Percentiles rank a stretch among this genome's conserved stretches.
Conservation (phyloP, 1,140 invertebrate species). For the Drosophila trapezifrons region DNA sequence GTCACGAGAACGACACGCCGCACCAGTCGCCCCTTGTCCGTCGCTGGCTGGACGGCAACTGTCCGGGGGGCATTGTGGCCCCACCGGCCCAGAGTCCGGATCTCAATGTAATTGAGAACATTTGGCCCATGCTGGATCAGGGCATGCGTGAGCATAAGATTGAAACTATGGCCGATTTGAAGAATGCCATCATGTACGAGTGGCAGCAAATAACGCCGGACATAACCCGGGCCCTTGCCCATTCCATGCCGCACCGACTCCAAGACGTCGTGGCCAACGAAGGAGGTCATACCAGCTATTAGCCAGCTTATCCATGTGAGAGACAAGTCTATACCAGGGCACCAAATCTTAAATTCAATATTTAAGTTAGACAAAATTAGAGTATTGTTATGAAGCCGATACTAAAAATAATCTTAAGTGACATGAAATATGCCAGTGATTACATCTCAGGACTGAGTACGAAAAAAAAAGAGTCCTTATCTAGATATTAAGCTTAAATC, state of each 20-base stretch:
- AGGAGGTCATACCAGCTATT: conserved; percentile 12
- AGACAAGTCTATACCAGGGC: too few species aligned
- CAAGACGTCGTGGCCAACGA: conserved; percentile 1
- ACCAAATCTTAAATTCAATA: too few species aligned
- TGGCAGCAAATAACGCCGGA: conserved; percentile 11
- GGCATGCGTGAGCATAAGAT: not conserved
- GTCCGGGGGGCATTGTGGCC: not conserved
- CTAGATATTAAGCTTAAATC: too few species aligned
- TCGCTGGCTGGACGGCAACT: not conserved
- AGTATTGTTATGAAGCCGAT: too few species aligned
- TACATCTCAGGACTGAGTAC: too few species aligned
- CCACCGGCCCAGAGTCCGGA: conserved; percentile 11
- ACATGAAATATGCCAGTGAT: too few species aligned
- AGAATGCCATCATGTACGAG: not conserved
- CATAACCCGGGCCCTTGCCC: conserved; percentile 1
- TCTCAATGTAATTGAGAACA: conserved; percentile 6
- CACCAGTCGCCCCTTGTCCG: conserved; percentile 1
- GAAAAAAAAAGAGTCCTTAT: too few species aligned
- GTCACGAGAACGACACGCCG: not conserved
- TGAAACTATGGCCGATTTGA: not conserved
- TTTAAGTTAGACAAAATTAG: too few species aligned
- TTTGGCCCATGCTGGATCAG: conserved; percentile 1
- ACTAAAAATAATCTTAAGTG: too few species aligned
- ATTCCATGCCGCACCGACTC: conserved; percentile 8
- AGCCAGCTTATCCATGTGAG: not conserved